phyloP scores from a whole-genome alignment of 1,140 invertebrate genomes.

The Coptotermes formosanus region DNA sequence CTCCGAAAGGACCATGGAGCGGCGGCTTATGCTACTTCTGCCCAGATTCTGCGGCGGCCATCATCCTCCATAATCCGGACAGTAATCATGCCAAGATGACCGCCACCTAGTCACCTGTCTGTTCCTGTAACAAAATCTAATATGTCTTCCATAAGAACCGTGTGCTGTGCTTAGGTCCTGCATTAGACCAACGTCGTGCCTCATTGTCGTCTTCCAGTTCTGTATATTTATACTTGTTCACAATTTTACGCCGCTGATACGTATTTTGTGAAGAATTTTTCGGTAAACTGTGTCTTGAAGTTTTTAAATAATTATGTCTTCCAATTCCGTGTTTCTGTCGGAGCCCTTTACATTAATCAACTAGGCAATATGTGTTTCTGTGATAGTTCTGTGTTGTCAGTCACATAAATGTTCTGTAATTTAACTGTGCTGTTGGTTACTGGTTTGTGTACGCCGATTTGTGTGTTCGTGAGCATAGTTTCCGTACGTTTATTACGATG shows the following conservation, averaged over 20 bases:
- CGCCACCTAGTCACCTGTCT: neutral
- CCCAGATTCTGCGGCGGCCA: neutral
- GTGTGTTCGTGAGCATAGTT: neutral
- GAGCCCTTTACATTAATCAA: neutral
- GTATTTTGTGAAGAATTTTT: constrained; percentile 17
- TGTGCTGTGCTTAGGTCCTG: neutral
- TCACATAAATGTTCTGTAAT: neutral
- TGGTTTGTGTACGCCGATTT: neutral
- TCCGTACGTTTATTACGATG: neutral
- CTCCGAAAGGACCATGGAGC: neutral
- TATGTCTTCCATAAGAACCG: constrained; percentile 4
- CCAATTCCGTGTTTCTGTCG: neutral
- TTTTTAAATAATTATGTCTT: neutral
- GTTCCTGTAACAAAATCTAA: constrained; percentile 11
- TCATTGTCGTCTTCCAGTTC: neutral
- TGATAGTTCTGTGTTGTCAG: neutral
- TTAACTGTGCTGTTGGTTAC: neutral
- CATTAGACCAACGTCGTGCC: neutral
- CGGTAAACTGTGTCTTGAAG: no score
- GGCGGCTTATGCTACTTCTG: neutral
- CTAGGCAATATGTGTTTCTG: neutral
- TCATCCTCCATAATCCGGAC: neutral
- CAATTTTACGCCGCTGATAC: neutral
- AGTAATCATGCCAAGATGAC: neutral
- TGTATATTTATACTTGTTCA: neutral